phyloP scores from a whole-genome alignment of 2,113 vertebrate species.

The Todiramphus chloris region DNA sequence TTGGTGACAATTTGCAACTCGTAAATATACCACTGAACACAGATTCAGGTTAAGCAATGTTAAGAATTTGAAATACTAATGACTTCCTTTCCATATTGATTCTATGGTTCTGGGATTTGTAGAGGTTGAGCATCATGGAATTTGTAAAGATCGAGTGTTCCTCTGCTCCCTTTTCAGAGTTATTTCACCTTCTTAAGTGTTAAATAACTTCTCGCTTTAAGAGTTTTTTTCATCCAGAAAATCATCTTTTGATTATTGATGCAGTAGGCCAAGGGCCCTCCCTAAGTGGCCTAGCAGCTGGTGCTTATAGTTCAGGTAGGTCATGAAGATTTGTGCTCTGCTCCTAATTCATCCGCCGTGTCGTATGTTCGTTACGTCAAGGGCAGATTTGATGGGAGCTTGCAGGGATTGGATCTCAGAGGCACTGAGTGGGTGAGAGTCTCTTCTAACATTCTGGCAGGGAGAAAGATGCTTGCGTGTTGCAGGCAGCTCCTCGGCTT shows the following conservation, averaged over 20 bases:
- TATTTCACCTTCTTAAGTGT: background rate
- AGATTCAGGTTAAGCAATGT: constrained; percentile 36
- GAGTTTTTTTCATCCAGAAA: background rate
- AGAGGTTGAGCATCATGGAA: background rate
- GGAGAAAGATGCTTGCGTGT: background rate
- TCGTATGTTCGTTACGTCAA: background rate
- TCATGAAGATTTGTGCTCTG: background rate
- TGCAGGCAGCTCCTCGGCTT: background rate
- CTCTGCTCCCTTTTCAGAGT: background rate
- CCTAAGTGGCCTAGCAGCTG: background rate
- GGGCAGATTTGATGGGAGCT: background rate
- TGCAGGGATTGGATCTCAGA: background rate
- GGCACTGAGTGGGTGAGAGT: constrained; percentile 39
- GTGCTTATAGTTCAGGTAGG: background rate
- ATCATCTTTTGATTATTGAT: background rate
- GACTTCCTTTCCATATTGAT: background rate
- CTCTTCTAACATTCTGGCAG: constrained; percentile 7
- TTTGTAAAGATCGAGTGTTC: constrained; percentile 8
- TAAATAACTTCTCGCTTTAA: background rate
- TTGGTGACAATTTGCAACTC: constrained; percentile 49
- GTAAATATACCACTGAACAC: background rate
- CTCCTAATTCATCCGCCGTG: background rate
- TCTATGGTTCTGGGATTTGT: background rate
- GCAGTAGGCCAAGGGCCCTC: background rate
- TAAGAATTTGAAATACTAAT: constrained; percentile 44